Conservation (phyloP, 2,113 vertebrate species). For the Microtus montanus region DNA sequence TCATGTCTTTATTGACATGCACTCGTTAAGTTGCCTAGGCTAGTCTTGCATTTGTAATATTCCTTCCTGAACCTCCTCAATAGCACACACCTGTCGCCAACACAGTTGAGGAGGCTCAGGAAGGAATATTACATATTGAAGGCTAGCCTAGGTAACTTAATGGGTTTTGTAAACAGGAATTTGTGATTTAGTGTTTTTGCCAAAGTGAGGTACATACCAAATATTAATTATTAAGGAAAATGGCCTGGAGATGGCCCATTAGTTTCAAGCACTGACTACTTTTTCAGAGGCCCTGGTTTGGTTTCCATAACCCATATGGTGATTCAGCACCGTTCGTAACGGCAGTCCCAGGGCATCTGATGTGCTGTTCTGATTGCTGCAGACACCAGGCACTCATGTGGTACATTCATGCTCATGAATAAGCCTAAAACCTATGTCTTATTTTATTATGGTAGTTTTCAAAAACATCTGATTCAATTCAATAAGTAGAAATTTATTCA, state of each 20-base stretch:
- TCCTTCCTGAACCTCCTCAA: not conserved
- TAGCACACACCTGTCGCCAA: no score
- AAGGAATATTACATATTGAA: no score
- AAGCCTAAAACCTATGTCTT: not conserved
- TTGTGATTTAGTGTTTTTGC: constrained; percentile 45
- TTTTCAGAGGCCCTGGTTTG: not conserved
- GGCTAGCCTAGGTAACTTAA: no score
- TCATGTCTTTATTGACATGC: not conserved
- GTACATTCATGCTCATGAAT: not conserved
- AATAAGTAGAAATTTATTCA: constrained; percentile 16
- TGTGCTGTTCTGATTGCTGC: not conserved
- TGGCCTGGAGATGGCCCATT: not conserved
- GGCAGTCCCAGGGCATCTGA: not conserved
- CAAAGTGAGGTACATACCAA: constrained; percentile 28
- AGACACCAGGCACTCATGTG: not conserved
- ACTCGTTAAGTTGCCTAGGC: not conserved
- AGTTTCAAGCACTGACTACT: not conserved
- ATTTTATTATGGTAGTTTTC: not conserved
- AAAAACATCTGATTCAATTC: constrained; percentile 43
- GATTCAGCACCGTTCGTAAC: not conserved
- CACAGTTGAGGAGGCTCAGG: no score
- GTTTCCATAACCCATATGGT: not conserved
- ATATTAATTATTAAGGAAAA: constrained; percentile 52
- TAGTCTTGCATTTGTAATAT: not conserved
- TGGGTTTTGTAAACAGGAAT: constrained; percentile 1